phyloP scores from a whole-genome alignment of 2,888 invertebrate species.

The Himalopsyche tibetana region DNA sequence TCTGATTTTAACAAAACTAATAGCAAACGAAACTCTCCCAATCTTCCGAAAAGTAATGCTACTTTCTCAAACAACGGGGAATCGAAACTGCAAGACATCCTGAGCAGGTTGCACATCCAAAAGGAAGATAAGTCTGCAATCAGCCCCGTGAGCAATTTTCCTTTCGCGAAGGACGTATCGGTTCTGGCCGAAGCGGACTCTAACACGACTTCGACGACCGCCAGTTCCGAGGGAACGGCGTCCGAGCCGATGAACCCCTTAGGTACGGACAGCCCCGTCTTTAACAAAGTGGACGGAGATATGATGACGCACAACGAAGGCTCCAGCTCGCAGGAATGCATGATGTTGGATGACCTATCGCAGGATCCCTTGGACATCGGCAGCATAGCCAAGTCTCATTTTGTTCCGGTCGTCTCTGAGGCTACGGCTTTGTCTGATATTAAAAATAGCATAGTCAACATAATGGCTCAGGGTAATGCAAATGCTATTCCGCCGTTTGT shows the following conservation, averaged over 20 bases:
- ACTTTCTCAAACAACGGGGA: slow-evolving; percentile 77
- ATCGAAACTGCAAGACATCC: slow-evolving; percentile 75
- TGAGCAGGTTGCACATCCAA: slow-evolving; percentile 74
- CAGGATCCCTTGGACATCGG: slow-evolving; percentile 75
- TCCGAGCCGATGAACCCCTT: slow-evolving; percentile 68
- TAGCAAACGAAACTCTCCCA: slow-evolving; percentile 46
- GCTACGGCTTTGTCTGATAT: slow-evolving; percentile 49
- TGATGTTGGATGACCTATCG: slow-evolving; percentile 71
- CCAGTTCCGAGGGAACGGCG: slow-evolving; percentile 69
- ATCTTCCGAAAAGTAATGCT: slow-evolving; percentile 69
- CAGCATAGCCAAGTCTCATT: slow-evolving; percentile 66
- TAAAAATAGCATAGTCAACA: slow-evolving; percentile 59
- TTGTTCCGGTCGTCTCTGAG: slow-evolving; percentile 62
- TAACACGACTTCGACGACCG: slow-evolving; percentile 70
- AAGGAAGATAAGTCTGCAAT: slow-evolving; percentile 70
- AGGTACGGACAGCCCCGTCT: slow-evolving; percentile 68
- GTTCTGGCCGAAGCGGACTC: slow-evolving; percentile 68
- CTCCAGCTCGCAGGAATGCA: slow-evolving; percentile 73
- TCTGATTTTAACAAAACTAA: slow-evolving; percentile 51
- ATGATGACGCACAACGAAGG: slow-evolving; percentile 75
- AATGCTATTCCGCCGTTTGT: slow-evolving; percentile 27
- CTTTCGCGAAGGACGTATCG: slow-evolving; percentile 50
- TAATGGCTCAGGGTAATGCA: slow-evolving; percentile 56
- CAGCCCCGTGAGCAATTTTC: slow-evolving; percentile 67
- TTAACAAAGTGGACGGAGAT: slow-evolving; percentile 67